Conservation (phyloP, 2,113 vertebrate genomes). For the Prochilodus magdalenae region DNA sequence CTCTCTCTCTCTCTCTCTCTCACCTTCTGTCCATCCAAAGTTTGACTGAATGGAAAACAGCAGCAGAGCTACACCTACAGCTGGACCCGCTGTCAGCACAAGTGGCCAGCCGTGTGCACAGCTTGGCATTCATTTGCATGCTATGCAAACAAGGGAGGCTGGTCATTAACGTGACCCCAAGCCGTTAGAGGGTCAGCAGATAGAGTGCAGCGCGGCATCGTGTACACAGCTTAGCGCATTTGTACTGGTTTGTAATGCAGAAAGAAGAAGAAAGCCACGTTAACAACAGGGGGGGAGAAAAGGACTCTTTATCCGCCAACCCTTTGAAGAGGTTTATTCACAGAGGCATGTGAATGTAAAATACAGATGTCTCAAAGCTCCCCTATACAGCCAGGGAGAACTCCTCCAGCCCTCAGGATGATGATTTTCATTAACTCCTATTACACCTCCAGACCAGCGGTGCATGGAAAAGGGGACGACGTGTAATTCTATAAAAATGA, state of each 20-base stretch:
- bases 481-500: background rate
- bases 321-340: background rate
- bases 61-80: constrained; percentile 6
- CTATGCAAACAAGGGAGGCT: background rate
- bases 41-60: background rate
- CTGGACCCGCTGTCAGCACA: constrained; percentile 18
- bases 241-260: background rate
- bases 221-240: constrained; percentile 27
- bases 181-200: constrained; percentile 38
- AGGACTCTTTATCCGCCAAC: background rate
- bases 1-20: too few species aligned
- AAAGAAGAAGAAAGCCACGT: background rate
- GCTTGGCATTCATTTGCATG: constrained; percentile 30
- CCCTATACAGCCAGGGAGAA: background rate
- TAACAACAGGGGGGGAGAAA: background rate
- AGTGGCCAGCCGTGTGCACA: background rate
- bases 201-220: background rate
- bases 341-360: background rate
- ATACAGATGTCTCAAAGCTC: background rate
- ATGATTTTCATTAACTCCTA: constrained; percentile 9
- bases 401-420: background rate
- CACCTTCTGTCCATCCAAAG: background rate
- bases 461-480: background rate
- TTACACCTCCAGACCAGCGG: background rate
- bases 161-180: constrained; percentile 33